These are phyloP conservation scores for Melieria omissa DNA, from an alignment of 2,888 invertebrate species.

Conservation along the genomic window DNA sequence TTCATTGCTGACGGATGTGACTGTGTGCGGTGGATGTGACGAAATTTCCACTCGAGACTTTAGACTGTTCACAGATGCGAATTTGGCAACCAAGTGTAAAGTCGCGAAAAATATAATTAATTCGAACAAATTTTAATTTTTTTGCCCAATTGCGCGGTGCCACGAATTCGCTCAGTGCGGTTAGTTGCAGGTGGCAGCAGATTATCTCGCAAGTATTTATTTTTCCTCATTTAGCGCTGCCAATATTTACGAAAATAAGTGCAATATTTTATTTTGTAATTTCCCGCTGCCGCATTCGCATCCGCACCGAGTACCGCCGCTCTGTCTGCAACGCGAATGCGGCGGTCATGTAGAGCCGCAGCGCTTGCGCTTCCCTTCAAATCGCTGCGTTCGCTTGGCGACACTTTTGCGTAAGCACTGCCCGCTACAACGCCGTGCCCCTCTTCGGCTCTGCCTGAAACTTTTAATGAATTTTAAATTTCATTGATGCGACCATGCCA, in stretches of 20 bases:
- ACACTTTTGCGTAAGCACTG: slow-evolving; percentile 14
- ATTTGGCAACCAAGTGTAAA: slow-evolving; percentile 18
- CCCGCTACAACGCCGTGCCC: neutral
- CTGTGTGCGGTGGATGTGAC: no score
- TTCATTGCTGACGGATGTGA: no score
- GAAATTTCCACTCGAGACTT: no score
- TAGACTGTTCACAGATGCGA: neutral
- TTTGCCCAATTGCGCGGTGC: slow-evolving; percentile 21
- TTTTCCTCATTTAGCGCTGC: neutral
- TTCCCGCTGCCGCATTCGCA: no score
- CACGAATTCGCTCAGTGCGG: neutral
- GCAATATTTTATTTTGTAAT: no score
- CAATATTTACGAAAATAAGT: neutral
- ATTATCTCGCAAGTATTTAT: neutral
- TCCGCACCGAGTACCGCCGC: no score
- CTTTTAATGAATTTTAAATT: slow-evolving; percentile 43
- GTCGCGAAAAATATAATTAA: slow-evolving; percentile 31
- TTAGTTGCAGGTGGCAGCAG: slow-evolving; percentile 2
- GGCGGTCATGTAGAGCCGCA: no score
- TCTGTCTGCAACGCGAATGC: no score
- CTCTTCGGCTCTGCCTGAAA: no score
- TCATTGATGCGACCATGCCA: slow-evolving; percentile 59
- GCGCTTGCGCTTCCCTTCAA: neutral
- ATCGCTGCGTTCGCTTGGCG: slow-evolving; percentile 2
- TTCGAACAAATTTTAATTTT: slow-evolving; percentile 31